These are phyloP conservation scores for Polypedilum pembai DNA, from an alignment of 1,140 invertebrate species.

Conservation along the genomic window DNA sequence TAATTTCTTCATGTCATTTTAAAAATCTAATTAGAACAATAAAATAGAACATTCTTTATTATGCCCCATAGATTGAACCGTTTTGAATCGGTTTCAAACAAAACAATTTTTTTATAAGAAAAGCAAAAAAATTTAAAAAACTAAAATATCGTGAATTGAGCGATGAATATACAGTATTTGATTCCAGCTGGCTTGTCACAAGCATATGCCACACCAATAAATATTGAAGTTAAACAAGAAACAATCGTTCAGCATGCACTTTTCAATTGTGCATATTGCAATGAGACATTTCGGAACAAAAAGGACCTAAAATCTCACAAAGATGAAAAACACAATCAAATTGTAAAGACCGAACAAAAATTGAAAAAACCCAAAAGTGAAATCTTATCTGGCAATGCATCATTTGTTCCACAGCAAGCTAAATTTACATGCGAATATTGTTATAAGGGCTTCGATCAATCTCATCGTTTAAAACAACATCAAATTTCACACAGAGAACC, in stretches of 20 bases:
- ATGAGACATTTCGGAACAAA: not conserved
- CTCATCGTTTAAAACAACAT: not conserved
- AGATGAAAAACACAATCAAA: not conserved
- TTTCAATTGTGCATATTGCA: conserved; percentile 7
- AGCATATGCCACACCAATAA: not conserved
- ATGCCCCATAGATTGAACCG: not conserved
- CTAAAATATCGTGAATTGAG: no score
- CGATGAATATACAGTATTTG: not conserved
- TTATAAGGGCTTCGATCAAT: conserved; percentile 20
- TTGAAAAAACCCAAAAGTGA: not conserved
- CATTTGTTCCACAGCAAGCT: not conserved
- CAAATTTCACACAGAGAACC: not conserved
- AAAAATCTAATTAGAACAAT: no score
- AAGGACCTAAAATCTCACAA: not conserved
- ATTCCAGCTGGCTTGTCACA: not conserved
- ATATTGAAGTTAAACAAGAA: conserved; percentile 10
- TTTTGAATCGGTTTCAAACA: conserved; percentile 1
- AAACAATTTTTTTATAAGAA: not conserved
- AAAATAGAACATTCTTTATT: no score
- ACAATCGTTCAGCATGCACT: not conserved
- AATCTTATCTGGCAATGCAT: not conserved
- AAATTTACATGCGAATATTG: not conserved
- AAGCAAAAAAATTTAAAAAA: not conserved
- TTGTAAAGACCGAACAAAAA: not conserved
- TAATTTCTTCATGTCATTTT: no score